Conservation (phyloP, 2,797 vertebrate genomes). For the Crocodylus rhombifer region DNA sequence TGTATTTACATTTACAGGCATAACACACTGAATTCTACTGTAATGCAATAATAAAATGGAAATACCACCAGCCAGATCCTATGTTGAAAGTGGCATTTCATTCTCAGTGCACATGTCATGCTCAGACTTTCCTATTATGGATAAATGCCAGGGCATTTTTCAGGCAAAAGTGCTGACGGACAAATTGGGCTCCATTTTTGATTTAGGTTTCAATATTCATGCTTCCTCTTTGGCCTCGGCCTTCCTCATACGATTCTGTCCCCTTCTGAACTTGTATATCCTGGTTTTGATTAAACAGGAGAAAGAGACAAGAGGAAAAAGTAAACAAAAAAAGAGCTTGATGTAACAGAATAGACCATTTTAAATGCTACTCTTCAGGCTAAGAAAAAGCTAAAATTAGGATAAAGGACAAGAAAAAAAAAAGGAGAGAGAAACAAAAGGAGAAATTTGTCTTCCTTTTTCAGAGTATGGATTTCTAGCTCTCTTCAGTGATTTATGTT, state of each 20-base stretch:
- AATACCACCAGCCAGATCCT: neutral
- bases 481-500: neutral
- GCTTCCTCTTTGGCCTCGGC: neutral
- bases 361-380: neutral
- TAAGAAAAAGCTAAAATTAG: constrained; percentile 21
- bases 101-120: too few species aligned
- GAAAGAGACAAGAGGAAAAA: neutral
- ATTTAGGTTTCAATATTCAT: neutral
- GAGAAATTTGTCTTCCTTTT: neutral
- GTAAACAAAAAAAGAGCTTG: neutral
- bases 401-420: constrained; percentile 49
- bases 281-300: constrained; percentile 55
- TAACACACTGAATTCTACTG: neutral
- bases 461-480: neutral
- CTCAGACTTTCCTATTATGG: neutral
- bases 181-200: neutral
- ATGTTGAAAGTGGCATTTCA: too few species aligned
- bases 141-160: neutral
- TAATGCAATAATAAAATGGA: neutral
- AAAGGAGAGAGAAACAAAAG: neutral
- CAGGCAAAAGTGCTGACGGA: neutral
- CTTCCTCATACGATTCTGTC: neutral
- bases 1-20: neutral
- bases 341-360: constrained; percentile 38
- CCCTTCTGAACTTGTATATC: constrained; percentile 5